Base-by-base conservation (phyloP, 1,140 invertebrate species). In the Caenorhabditis inopinata region DNA sequence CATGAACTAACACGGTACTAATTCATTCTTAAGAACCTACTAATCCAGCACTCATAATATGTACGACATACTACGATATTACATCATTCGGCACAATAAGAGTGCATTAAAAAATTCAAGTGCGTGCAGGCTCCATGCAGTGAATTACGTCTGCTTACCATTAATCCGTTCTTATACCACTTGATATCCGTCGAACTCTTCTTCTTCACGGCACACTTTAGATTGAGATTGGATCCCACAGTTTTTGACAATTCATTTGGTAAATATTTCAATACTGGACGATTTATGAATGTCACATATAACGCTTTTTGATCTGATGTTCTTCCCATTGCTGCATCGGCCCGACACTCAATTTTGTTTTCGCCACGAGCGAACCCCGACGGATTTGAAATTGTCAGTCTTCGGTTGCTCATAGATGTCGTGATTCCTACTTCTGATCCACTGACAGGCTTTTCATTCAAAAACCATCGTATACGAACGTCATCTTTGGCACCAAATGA, bases 131-230 rank as follows among this genome's bases (percentile, higher is more conserved):
- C 5, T 18, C 12, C 51, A 25, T 16, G 35, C 51, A 32, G 58
- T 42, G 32, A 2, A 9, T 38, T 42, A 42, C 38, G 76, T 46
- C 25, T 58, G 78, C 79, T 74, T 12, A 80, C 85, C 85, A 81
- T 79, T 79, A 84, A 25, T 53, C 80, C 84, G 47, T 86, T 83
- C 74, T 81, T 85, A 45, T 79, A 85, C 85, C 85, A 85, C 23
- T 45, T 27, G 49, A 85, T 51, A 38, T 84, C 80, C n/a, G 83
- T 32, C 35, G 86, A 84, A 42, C 85, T 87, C n/a, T 74, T 81
- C 23, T 80, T 35, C 38, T 51, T 79, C 32, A 78, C 53, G 27
- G 53, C 74, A 58, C 85, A 85, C n/a, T 75, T 51, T 21, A 85
- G 62, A 23, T 48, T 79, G 6, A 87, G 29, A 35, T 16, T 29